These are phyloP conservation scores for Papilio helenus DNA, from an alignment of 1,140 invertebrate species.

Conservation along the genomic window DNA sequence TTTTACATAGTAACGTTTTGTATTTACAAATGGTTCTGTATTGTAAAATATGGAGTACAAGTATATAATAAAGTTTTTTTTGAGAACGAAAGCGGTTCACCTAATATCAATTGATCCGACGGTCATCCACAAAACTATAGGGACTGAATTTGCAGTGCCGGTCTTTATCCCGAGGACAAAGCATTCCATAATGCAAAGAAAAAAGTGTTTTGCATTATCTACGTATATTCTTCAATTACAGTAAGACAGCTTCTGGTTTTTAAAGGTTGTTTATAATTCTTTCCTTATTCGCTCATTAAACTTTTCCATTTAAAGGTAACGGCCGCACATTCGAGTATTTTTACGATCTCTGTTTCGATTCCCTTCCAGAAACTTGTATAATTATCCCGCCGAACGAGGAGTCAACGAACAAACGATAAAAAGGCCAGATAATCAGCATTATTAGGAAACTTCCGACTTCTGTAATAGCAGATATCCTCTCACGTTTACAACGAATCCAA, in stretches of 20 bases:
- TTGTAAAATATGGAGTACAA: too few species aligned
- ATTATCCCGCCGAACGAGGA: slow-evolving; percentile 31
- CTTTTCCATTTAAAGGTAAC: slow-evolving; percentile 29
- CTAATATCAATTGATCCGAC: too few species aligned
- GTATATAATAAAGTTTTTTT: too few species aligned
- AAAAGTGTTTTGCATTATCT: too few species aligned
- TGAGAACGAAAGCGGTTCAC: too few species aligned
- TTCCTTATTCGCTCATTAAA: background rate
- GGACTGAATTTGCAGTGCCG: too few species aligned
- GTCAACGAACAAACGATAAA: slow-evolving; percentile 33
- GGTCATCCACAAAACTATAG: too few species aligned
- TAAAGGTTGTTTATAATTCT: slow-evolving; percentile 22
- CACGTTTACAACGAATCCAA: slow-evolving; percentile 26
- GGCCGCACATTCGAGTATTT: slow-evolving; percentile 28
- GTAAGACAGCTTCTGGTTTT: background rate
- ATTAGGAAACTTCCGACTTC: slow-evolving; percentile 43
- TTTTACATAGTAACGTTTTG: background rate
- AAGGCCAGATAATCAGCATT: slow-evolving; percentile 39
- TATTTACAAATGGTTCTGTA: too few species aligned
- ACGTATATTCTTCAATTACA: background rate
- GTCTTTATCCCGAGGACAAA: too few species aligned
- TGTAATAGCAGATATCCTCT: slow-evolving; percentile 36
- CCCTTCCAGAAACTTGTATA: slow-evolving; percentile 33
- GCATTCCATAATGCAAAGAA: too few species aligned
- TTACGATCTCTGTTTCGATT: slow-evolving; percentile 33